Percentiles rank a stretch among this genome's conserved stretches.
phyloP scores from a whole-genome alignment of 2,797 vertebrate genomes.

The Merluccius polli region DNA sequence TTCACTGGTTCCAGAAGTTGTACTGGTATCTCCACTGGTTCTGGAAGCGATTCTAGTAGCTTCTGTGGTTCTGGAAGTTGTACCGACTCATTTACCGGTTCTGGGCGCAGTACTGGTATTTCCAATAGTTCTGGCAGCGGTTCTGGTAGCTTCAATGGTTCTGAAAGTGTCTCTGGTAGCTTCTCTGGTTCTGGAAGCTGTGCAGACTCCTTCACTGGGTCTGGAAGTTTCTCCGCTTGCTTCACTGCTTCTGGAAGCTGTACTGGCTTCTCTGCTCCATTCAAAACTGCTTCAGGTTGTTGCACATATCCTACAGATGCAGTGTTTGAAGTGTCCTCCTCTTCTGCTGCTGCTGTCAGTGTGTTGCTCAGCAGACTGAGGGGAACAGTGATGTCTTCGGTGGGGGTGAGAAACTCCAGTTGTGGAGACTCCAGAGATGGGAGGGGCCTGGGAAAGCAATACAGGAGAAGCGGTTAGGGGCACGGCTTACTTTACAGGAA shows the following conservation, averaged over 20 bases:
- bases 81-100: slow-evolving; percentile 25
- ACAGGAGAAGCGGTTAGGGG: slow-evolving; percentile 29
- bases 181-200: slow-evolving; percentile 3
- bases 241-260: neutral
- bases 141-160: slow-evolving; percentile 10
- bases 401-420: slow-evolving; percentile 63
- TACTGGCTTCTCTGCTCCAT: neutral
- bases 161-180: neutral
- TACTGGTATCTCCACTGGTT: slow-evolving; percentile 15
- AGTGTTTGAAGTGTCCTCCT: slow-evolving; percentile 22
- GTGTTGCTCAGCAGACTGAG: slow-evolving; percentile 37
- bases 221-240: slow-evolving; percentile 23
- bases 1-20: slow-evolving; percentile 14
- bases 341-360: slow-evolving; percentile 22
- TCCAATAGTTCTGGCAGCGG: slow-evolving; percentile 5
- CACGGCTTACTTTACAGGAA: slow-evolving; percentile 40
- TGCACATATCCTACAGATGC: slow-evolving; percentile 4
- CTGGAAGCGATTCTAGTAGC: slow-evolving; percentile 15
- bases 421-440: slow-evolving; percentile 68
- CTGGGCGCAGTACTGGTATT: slow-evolving; percentile 26
- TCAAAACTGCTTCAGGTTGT: neutral
- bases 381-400: slow-evolving; percentile 55
- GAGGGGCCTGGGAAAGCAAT: slow-evolving; percentile 63
- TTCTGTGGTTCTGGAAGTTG: slow-evolving; percentile 26
- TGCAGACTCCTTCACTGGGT: slow-evolving; percentile 21